Conservation (phyloP, 92 coral and sea anemone genomes). For the Micromussa lordhowensis region DNA sequence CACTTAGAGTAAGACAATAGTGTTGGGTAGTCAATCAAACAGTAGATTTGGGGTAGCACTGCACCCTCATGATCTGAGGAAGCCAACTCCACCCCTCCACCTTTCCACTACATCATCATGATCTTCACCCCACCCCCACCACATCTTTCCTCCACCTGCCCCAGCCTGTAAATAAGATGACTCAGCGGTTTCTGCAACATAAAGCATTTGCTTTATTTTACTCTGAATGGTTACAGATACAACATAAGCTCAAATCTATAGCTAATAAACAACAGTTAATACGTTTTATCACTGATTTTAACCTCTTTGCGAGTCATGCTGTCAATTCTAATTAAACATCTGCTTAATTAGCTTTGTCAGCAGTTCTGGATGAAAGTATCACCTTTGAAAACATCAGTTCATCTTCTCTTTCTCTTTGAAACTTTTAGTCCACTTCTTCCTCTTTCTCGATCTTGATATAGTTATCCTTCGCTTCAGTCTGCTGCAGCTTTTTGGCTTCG, state of each 20-base stretch:
- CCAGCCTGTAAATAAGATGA: background rate
- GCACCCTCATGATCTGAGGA: no score
- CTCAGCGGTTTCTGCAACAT: background rate
- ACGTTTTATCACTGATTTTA: background rate
- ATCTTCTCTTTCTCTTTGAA: no score
- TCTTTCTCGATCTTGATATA: conserved; percentile 74
- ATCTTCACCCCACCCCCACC: no score
- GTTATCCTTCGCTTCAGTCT: conserved; percentile 65
- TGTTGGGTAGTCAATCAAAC: no score
- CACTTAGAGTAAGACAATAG: no score
- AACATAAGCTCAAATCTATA: background rate
- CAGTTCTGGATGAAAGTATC: background rate
- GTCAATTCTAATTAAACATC: background rate
- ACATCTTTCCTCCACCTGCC: background rate
- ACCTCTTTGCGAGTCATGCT: background rate
- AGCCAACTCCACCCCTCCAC: no score
- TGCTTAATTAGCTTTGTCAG: background rate
- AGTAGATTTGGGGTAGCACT: no score
- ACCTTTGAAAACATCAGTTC: no score
- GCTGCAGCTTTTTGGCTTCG: conserved; percentile 70
- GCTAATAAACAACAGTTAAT: background rate
- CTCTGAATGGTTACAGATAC: background rate
- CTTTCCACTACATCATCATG: no score
- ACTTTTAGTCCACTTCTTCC: conserved; percentile 36
- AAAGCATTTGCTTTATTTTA: background rate